Evolutionary conservation across 2,888 invertebrate genomes (phyloP).

Genomic region (Drosophila planitibia): DNA sequence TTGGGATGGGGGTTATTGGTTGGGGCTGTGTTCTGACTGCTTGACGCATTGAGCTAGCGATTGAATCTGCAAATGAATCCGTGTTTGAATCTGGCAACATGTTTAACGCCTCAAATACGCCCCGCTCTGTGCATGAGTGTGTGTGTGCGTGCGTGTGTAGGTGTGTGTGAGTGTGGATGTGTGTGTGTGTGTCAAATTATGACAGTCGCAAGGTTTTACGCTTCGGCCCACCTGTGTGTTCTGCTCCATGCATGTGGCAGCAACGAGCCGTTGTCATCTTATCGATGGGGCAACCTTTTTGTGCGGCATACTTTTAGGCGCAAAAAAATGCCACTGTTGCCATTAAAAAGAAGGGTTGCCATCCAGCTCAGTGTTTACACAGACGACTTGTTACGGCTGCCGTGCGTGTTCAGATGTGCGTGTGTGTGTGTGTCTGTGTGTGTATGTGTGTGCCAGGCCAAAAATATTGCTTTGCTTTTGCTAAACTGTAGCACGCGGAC

Average conservation of each 20-base stretch:
- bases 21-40: slow-evolving; percentile 31
- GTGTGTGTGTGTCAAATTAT: slow-evolving; percentile 64
- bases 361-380: slow-evolving; percentile 45
- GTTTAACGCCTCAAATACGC: slow-evolving; percentile 50
- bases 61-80: slow-evolving; percentile 63
- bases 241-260: slow-evolving; percentile 22
- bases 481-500: slow-evolving; percentile 32
- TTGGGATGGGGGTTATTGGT: neutral
- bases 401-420: slow-evolving; percentile 21
- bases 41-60: slow-evolving; percentile 62
- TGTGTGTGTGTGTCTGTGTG: slow-evolving; percentile 3
- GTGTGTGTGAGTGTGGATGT: slow-evolving; percentile 5
- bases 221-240: slow-evolving; percentile 39
- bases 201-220: slow-evolving; percentile 63
- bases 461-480: slow-evolving; percentile 61
- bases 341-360: slow-evolving; percentile 39
- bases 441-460: slow-evolving; percentile 16
- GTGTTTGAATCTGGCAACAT: slow-evolving; percentile 37
- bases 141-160: slow-evolving; percentile 12
- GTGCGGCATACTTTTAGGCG: slow-evolving; percentile 62
- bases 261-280: slow-evolving; percentile 45
- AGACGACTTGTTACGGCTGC: slow-evolving; percentile 58
- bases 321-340: slow-evolving; percentile 56
- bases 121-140: slow-evolving; percentile 13
- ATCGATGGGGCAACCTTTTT: slow-evolving; percentile 63